Evolutionary conservation across 2,797 vertebrate genomes (phyloP), one percentile per base, ranked within the genome.

Genomic region (Xiphorhynchus erythropygius): DNA sequence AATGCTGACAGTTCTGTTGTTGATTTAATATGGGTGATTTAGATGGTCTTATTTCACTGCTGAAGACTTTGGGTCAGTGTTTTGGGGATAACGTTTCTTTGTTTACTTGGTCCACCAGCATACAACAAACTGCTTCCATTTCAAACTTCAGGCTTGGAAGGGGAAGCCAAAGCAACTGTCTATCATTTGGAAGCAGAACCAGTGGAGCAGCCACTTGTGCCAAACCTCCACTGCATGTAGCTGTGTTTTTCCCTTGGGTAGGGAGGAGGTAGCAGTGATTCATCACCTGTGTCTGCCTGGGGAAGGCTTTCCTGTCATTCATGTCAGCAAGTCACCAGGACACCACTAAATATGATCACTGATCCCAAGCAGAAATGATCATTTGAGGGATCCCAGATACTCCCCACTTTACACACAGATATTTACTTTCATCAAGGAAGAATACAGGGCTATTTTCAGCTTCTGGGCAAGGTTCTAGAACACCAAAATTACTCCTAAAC

Each of bases 311-410:
- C 83, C 89, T 79, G 80, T 88, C 63, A 47, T 62, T 46, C 14
- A 52, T 91, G 91, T 86, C 93, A 97, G 59, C 82, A 86, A 78
- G 63, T 55, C 74, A 47, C 64, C 62, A 56, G 57, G 44, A 67
- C 68, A 64, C 30, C 56, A 62, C 46, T 87, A 89, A 94, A 53
- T 50, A 70, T 1, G 3, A 73, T 41, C 77, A 50, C 22, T 74
- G 75, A 39, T 50, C 53, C 46, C 57, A 57, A 32, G 37, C 78
- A 84, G 71, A 92, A 94, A 85, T 47, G 0, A 41, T 59, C 4
- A 24, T 78, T 84, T 62, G 23, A 55, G 57, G n/a, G 46, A 4
- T 60, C 35, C 27, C 52, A n/a, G 18, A 10, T 9, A 53, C 28
- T 60, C 33, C 41, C 16, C 33, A 24, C 21, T 53, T 62, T 19